Evolutionary conservation across 2,888 invertebrate genomes (phyloP).

Genomic region (Salticus scenicus): DNA sequence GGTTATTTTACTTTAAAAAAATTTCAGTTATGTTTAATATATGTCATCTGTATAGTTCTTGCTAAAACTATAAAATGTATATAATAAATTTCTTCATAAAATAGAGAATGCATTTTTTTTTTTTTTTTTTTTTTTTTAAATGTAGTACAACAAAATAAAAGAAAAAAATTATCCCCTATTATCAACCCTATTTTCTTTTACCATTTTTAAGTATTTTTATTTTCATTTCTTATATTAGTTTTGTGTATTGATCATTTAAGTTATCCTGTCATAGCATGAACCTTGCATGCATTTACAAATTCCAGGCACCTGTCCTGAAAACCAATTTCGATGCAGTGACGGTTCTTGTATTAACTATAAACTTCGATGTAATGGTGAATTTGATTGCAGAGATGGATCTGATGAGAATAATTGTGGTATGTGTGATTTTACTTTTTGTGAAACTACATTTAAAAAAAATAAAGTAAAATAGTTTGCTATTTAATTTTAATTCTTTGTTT

Average conservation of each 20-base stretch:
- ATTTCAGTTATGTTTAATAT: no score
- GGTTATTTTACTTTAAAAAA: no score
- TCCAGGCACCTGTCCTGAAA: slow-evolving; percentile 79
- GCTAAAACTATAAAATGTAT: no score
- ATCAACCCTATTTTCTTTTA: no score
- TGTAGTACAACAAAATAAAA: no score
- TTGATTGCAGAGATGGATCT: slow-evolving; percentile 81
- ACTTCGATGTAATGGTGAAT: slow-evolving; percentile 75
- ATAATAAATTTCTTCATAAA: no score
- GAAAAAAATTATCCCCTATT: no score
- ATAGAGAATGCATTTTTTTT: no score
- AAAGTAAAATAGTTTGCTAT: neutral
- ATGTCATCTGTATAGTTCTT: no score
- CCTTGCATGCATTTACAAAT: neutral
- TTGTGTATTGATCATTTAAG: neutral
- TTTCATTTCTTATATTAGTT: neutral
- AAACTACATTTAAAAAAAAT: neutral
- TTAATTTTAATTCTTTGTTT: neutral
- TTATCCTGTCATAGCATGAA: no score
- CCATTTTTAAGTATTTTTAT: neutral
- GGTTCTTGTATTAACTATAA: slow-evolving; percentile 73
- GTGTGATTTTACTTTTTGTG: neutral
- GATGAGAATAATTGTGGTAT: slow-evolving; percentile 80
- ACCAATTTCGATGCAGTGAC: slow-evolving; percentile 74
- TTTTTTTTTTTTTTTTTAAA: no score